These are phyloP conservation scores for Notothenia rossii DNA, from an alignment of 2,113 vertebrate genomes.

Conservation along the genomic window DNA sequence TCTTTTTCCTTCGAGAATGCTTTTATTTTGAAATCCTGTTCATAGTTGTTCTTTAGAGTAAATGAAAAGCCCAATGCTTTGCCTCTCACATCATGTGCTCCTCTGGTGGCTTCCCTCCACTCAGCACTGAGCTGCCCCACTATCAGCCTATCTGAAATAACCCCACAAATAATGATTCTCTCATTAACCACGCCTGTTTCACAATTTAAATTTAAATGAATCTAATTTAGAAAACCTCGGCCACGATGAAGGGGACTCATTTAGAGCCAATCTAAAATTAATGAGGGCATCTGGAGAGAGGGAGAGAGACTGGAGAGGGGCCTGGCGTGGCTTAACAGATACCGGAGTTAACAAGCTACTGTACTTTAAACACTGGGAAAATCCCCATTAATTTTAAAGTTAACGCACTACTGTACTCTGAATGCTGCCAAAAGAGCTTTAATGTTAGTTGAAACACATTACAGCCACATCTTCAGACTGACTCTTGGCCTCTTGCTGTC, in stretches of 20 bases:
- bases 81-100: constrained; percentile 18
- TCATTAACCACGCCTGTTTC: constrained; percentile 72
- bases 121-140: constrained; percentile 48
- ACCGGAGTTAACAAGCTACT: constrained; percentile 77
- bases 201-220: constrained; percentile 81
- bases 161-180: constrained; percentile 79
- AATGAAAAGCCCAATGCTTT: not conserved
- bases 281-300: constrained; percentile 81
- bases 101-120: constrained; percentile 51
- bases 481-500: constrained; percentile 50
- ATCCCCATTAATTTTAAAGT: constrained; percentile 77
- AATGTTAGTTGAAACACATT: constrained; percentile 60
- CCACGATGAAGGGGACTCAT: constrained; percentile 82
- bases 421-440: constrained; percentile 54
- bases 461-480: constrained; percentile 30
- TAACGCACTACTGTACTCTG: constrained; percentile 64
- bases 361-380: constrained; percentile 76
- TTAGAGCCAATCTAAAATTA: constrained; percentile 85
- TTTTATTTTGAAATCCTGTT: constrained; percentile 31
- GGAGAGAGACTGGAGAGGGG: constrained; percentile 50
- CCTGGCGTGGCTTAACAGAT: constrained; percentile 76
- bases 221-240: constrained; percentile 82
- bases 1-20: too few relatives aligned
- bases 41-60: not conserved
- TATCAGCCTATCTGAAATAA: constrained; percentile 79